Base-by-base conservation (phyloP, 1,140 invertebrate species). In the Mizuhopecten yessoensis region DNA sequence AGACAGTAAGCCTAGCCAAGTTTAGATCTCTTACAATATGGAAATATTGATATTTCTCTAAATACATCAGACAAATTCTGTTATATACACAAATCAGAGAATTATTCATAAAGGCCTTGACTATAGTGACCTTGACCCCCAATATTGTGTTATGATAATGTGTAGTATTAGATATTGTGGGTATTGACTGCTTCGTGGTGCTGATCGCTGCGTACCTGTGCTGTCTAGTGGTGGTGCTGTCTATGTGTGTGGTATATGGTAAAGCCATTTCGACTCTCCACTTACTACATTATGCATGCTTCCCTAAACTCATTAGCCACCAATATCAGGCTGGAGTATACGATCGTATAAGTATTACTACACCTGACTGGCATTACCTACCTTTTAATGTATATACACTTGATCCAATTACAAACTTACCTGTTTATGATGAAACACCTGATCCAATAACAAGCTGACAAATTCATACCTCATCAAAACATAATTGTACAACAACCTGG, bases 391-490 rank as follows among this genome's bases (percentile, higher is more conserved):
- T n/a, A 11, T 75, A 29, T 75, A 75, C 45, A 75, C 23, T 75
- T n/a, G 57, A 75, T 45, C 42, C 42, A 15, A 45, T 75, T 75
- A 23, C 11, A 75, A n/a, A 75, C 57, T 1, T 75, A 75, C 42
- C 42, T 45, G 42, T 45, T 75, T 13, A 5, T 39, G 36, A 39
- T 39, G 36, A 39, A 39, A 75, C n/a, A 75, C n/a, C 57, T 1
- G 57, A 29, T 75, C 5, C 23, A 5, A 75, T 75, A 75, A 75
- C 5, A 29, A 75, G 57, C 17, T 29, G 5, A 45, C 42, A 45
- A 45, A 45, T 75, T 75, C 57, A 75, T 75, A 75, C 57, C 57
- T 75, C 57, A 75, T 75, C 57, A 75, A 75, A 0, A 13, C 57
- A 23, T 3, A 5, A 45, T 45, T 15, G 9, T 17, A 45, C 17